Evolutionary conservation across 2,113 vertebrate genomes (phyloP).

Genomic region (Callipepla californica): DNA sequence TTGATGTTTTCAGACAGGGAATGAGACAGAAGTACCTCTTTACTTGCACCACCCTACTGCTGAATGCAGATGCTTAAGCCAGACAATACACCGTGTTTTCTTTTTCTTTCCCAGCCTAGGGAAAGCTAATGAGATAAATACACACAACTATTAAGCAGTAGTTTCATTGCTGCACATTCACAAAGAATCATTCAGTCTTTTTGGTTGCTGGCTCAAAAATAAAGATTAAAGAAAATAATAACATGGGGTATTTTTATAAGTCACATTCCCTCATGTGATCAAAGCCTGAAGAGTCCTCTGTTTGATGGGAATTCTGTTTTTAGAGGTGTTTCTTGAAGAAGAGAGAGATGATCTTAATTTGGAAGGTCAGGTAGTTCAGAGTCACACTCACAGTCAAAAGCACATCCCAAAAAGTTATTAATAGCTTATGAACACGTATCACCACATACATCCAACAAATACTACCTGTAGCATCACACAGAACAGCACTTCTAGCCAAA

Average conservation of each 20-base stretch:
- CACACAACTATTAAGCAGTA: background rate
- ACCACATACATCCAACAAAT: background rate
- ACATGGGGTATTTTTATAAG: background rate
- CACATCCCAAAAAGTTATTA: background rate
- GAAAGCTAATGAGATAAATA: background rate
- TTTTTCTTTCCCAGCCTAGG: background rate
- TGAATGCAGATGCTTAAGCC: background rate
- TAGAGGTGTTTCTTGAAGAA: background rate
- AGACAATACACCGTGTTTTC: background rate
- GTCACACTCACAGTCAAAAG: background rate
- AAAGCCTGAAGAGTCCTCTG: background rate
- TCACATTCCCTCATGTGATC: fast-evolving
- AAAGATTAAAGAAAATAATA: background rate
- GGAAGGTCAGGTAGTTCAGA: background rate
- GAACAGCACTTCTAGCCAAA: background rate
- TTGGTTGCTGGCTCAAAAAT: background rate
- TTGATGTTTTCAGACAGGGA: background rate
- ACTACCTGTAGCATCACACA: background rate
- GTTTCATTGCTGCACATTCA: background rate
- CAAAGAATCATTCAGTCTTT: background rate
- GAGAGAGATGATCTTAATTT: background rate
- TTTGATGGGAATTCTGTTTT: background rate
- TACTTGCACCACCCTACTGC: background rate
- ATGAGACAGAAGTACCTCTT: background rate
- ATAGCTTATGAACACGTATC: background rate